A percentile compares a stretch with the other conserved stretches of the same genome.
Conservation (phyloP, 1,140 invertebrate genomes). For the Hormaphis cornu region DNA sequence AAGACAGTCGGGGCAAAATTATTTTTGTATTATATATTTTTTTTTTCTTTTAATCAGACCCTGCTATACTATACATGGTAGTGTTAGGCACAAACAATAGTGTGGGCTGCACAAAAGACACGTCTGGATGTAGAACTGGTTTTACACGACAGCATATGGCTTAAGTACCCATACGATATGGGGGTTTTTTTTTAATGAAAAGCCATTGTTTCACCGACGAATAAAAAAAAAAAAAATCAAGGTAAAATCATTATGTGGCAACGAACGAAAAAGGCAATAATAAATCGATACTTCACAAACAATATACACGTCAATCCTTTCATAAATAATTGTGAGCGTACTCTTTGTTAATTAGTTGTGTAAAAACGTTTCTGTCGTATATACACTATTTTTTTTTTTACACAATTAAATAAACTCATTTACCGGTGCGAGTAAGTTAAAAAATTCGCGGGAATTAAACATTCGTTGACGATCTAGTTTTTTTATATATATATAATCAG, state of each 20-base stretch:
- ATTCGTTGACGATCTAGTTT: too few relatives aligned
- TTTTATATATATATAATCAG: too few relatives aligned
- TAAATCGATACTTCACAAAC: not conserved
- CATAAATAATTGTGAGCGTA: not conserved
- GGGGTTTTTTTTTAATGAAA: not conserved
- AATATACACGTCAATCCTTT: not conserved
- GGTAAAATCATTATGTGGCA: not conserved
- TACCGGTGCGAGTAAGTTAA: too few relatives aligned
- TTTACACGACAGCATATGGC: not conserved
- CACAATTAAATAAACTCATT: too few relatives aligned
- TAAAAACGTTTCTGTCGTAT: too few relatives aligned
- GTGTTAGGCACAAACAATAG: slow-evolving; percentile 12
- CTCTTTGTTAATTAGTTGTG: not conserved
- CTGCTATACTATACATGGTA: too few relatives aligned
- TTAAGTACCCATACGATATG: not conserved
- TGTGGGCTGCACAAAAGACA: not conserved
- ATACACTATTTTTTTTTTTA: too few relatives aligned
- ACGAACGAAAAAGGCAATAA: not conserved
- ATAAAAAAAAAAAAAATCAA: not conserved
- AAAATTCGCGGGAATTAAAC: too few relatives aligned
- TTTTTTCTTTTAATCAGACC: not conserved
- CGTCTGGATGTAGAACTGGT: not conserved
- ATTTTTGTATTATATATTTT: not conserved
- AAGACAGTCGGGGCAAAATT: not conserved
- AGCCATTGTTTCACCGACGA: slow-evolving; percentile 3